Evolutionary conservation across 1,140 invertebrate genomes (phyloP).

Genomic region (Pectinophora gossypiella): DNA sequence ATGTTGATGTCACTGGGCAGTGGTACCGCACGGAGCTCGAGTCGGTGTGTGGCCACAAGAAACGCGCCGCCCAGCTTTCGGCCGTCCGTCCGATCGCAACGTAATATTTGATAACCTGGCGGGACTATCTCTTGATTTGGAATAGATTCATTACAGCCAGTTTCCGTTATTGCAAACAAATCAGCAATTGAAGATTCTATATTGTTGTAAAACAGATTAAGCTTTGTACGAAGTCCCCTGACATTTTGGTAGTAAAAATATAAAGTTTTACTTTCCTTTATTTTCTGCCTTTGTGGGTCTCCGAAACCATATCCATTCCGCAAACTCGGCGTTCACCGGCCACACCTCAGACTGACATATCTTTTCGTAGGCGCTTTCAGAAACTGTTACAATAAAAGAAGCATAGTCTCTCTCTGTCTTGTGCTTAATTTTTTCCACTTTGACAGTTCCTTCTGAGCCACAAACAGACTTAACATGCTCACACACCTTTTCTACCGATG

Average conservation of each 20-base stretch:
- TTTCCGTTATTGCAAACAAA: background rate
- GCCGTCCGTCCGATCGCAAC: slow-evolving; percentile 2
- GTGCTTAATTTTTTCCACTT: too few species aligned
- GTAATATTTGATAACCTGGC: background rate
- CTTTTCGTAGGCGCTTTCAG: too few species aligned
- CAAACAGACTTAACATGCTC: too few species aligned
- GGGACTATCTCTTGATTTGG: background rate
- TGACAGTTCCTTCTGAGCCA: too few species aligned
- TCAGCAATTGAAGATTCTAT: background rate
- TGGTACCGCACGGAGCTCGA: background rate
- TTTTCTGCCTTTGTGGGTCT: too few species aligned
- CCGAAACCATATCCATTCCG: too few species aligned
- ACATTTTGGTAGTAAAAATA: background rate
- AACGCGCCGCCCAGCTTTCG: background rate
- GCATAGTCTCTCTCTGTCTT: too few species aligned
- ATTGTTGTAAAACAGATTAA: background rate
- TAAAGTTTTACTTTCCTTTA: too few species aligned
- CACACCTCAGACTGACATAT: too few species aligned
- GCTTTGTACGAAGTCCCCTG: background rate
- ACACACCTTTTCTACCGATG: too few species aligned
- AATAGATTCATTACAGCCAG: background rate
- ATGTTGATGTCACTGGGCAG: background rate
- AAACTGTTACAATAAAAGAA: too few species aligned
- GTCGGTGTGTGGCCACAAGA: background rate
- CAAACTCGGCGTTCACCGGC: too few species aligned